Evolutionary conservation across 2,888 invertebrate genomes (phyloP).

Genomic region (Cantharis nigra): DNA sequence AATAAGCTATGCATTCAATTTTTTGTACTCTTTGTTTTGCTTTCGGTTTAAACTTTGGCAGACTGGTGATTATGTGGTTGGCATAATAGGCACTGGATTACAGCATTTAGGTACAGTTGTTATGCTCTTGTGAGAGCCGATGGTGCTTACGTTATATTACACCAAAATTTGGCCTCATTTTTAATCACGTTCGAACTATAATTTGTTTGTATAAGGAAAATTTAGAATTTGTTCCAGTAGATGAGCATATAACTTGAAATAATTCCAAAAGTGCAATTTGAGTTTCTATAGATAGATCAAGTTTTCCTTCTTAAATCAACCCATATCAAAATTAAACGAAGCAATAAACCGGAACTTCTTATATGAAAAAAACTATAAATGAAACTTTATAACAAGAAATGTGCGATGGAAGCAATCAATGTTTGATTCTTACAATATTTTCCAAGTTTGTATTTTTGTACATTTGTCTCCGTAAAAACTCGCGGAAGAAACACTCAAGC

Average conservation of each 20-base stretch:
- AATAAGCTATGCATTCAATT: neutral
- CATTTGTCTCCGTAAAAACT: too few species aligned
- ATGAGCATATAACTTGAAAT: neutral
- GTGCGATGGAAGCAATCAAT: too few species aligned
- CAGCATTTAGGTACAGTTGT: neutral
- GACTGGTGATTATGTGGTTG: neutral
- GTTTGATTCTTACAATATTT: too few species aligned
- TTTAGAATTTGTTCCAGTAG: neutral
- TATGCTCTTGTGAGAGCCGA: neutral
- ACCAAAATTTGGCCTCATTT: neutral
- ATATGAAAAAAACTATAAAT: too few species aligned
- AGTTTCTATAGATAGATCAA: too few species aligned
- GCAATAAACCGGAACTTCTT: too few species aligned
- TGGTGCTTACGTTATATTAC: neutral
- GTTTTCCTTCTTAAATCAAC: too few species aligned
- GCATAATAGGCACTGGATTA: neutral
- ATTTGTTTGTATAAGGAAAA: neutral
- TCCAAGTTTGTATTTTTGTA: too few species aligned
- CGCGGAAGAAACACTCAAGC: too few species aligned
- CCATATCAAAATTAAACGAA: too few species aligned
- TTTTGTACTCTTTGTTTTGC: neutral
- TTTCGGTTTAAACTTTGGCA: neutral
- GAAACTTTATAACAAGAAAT: too few species aligned
- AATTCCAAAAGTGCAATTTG: neutral
- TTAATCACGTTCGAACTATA: neutral